Percentiles rank a stretch among this genome's conserved stretches.
These are phyloP conservation scores for Empidonax traillii DNA, from an alignment of 2,113 vertebrate genomes.

Conservation along the genomic window DNA sequence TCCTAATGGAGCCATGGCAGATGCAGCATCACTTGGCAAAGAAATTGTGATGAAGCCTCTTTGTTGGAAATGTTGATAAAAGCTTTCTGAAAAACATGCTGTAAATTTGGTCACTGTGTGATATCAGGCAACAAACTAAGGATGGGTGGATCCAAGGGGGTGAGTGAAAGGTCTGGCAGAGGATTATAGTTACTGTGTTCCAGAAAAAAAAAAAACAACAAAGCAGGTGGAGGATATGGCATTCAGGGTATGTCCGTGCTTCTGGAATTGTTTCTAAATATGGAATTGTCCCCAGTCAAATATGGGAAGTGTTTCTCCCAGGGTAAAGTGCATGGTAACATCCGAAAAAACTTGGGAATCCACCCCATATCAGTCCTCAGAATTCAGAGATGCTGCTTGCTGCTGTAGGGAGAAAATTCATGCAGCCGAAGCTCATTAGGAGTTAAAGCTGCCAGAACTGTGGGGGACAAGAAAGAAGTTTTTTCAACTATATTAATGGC, in stretches of 20 bases:
- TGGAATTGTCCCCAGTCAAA: background rate
- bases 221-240: background rate
- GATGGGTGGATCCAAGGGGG: background rate
- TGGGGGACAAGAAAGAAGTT: background rate
- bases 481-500: background rate
- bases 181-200: background rate
- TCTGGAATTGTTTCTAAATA: background rate
- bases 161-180: background rate
- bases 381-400: background rate
- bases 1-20: background rate
- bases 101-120: background rate
- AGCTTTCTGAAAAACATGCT: background rate
- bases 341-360: background rate
- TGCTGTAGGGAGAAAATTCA: background rate
- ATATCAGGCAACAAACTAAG: accelerated
- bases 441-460: background rate
- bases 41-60: background rate
- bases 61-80: background rate
- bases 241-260: background rate
- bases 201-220: background rate
- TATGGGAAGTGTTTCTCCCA: background rate
- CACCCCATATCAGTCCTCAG: background rate
- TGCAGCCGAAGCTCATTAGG: background rate
- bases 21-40: background rate
- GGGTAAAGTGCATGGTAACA: background rate